Percentiles rank a stretch among this genome's conserved stretches.
Evolutionary conservation across 2,797 vertebrate species (phyloP).

Genomic region (Garrulus glandarius): DNA sequence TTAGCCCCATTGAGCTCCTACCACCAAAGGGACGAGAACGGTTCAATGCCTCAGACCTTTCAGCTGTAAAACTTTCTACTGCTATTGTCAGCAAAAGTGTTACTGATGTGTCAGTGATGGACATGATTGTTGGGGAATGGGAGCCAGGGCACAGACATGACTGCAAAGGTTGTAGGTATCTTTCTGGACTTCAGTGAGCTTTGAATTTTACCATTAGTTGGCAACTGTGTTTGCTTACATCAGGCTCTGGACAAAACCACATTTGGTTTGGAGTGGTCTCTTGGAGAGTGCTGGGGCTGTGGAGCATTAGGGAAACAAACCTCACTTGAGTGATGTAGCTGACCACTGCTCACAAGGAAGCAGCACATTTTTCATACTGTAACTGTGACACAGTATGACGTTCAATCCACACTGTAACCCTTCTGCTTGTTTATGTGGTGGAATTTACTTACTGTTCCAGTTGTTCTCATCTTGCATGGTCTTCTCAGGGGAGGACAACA

Average conservation of each 20-base stretch:
- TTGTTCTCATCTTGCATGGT: neutral
- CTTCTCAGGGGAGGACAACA: neutral
- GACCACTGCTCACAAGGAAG: neutral
- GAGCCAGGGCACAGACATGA: neutral
- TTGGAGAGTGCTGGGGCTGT: neutral
- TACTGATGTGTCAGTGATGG: neutral
- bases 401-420: neutral
- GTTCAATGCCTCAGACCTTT: neutral
- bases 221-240: neutral
- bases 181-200: neutral
- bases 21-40: neutral
- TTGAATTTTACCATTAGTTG: neutral
- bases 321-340: neutral
- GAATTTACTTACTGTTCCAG: neutral
- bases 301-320: neutral
- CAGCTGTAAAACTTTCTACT: neutral
- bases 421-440: neutral
- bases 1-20: neutral
- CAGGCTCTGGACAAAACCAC: neutral
- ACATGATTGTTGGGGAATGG: neutral
- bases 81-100: neutral
- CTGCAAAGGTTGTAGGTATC: neutral
- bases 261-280: neutral
- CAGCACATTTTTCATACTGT: neutral
- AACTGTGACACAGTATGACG: neutral